Conservation (phyloP, 2,888 invertebrate species). For the Synanthedon formicaeformis region DNA sequence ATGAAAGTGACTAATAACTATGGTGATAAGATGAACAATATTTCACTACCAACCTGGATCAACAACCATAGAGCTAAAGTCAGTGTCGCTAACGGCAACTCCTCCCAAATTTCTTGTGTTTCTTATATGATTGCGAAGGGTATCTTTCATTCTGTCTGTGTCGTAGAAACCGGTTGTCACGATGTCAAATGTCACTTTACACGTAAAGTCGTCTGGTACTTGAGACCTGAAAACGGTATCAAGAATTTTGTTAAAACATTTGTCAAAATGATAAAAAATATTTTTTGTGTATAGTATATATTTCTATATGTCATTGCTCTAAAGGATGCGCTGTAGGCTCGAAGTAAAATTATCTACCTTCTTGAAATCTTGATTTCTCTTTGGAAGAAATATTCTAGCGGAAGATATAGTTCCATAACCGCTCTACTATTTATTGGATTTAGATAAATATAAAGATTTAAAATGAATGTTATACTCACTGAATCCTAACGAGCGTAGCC, state of each 20-base stretch:
- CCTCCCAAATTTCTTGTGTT: constrained; percentile 63
- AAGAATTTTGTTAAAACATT: not conserved
- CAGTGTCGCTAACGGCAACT: constrained; percentile 66
- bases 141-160: constrained; percentile 55
- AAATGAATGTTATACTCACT: constrained; percentile 65
- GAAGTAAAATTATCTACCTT: too few relatives aligned
- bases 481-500: constrained; percentile 75
- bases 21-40: too few relatives aligned
- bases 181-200: constrained; percentile 77
- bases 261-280: too few relatives aligned
- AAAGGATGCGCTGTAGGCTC: too few relatives aligned
- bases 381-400: too few relatives aligned
- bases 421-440: too few relatives aligned
- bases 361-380: too few relatives aligned
- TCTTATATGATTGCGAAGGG: constrained; percentile 70
- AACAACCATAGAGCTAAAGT: constrained; percentile 63
- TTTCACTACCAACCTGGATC: constrained; percentile 35
- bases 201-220: constrained; percentile 70
- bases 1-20: too few relatives aligned
- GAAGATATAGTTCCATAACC: too few relatives aligned
- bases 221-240: constrained; percentile 50
- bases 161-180: constrained; percentile 71
- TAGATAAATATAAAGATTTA: too few relatives aligned
- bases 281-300: too few relatives aligned
- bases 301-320: too few relatives aligned